Percentiles rank a stretch among this genome's conserved stretches.
Conservation (phyloP, 2,797 vertebrate species). For the Pantherophis vulpinus region DNA sequence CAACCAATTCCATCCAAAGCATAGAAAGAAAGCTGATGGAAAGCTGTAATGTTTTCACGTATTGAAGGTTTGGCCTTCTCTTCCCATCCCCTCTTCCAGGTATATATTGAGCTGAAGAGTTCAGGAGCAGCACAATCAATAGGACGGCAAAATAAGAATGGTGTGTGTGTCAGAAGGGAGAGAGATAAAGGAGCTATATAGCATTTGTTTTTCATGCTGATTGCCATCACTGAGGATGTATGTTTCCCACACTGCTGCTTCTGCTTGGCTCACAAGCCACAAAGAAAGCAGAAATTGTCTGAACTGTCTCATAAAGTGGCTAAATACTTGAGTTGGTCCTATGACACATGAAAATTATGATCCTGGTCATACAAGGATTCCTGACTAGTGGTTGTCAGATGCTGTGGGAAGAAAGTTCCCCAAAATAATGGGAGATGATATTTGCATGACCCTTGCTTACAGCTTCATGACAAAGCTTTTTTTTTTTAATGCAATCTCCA, state of each 20-base stretch:
- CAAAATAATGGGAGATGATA: not conserved
- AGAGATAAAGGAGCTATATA: not conserved
- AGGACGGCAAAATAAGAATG: not conserved
- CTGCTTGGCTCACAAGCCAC: not conserved
- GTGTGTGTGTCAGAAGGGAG: not conserved
- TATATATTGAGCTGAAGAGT: not conserved
- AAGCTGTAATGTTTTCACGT: not conserved
- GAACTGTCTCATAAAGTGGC: not conserved
- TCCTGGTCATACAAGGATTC: not conserved
- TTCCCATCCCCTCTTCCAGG: not conserved
- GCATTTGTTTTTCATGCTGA: not conserved
- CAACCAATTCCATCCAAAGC: not conserved
- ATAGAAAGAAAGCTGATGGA: not conserved
- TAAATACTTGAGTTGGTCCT: not conserved
- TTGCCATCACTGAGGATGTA: not conserved
- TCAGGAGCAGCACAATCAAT: not conserved
- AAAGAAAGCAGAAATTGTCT: not conserved
- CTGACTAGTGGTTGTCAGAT: not conserved
- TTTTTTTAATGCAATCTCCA: not conserved
- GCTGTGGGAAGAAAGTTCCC: not conserved
- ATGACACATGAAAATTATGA: not conserved
- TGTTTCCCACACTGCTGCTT: not conserved
- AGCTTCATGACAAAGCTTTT: not conserved
- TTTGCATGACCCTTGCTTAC: not conserved
- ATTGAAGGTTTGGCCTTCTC: not conserved